A percentile compares a stretch with the other conserved stretches of the same genome.
phyloP scores from a whole-genome alignment of 1,140 invertebrate species.

The Drosophila bifasciata region DNA sequence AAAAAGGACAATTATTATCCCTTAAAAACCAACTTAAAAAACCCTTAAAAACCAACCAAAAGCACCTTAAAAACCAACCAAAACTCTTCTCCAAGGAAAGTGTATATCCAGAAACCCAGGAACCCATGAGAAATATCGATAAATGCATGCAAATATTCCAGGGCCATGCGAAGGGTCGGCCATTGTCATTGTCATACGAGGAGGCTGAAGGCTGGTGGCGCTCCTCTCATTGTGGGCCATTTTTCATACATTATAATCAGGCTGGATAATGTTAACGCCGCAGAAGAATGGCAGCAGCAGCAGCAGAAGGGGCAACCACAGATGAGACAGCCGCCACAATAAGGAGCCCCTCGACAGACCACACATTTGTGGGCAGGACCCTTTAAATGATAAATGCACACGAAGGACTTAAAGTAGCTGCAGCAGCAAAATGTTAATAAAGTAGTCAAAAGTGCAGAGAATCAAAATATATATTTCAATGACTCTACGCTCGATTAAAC shows the following conservation, averaged over 20 bases:
- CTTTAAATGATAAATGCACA: too few relatives aligned
- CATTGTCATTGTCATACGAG: slow-evolving; percentile 36
- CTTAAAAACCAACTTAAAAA: not conserved
- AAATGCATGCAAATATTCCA: slow-evolving; percentile 68
- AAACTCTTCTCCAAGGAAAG: not conserved
- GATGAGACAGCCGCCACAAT: slow-evolving; percentile 9
- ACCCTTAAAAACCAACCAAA: not conserved
- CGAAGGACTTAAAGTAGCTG: slow-evolving; percentile 15
- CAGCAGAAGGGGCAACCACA: too few relatives aligned
- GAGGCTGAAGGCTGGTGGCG: slow-evolving; percentile 3
- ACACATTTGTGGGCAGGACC: not conserved
- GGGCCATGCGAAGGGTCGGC: slow-evolving; percentile 1
- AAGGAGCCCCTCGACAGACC: not conserved
- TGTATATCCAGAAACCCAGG: slow-evolving; percentile 3
- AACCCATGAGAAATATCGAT: slow-evolving; percentile 63
- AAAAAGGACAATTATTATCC: too few relatives aligned
- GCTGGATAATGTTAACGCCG: slow-evolving; percentile 70
- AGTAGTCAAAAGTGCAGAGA: not conserved
- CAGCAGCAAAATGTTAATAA: not conserved
- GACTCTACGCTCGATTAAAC: not conserved
- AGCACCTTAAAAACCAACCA: too few relatives aligned
- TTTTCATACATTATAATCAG: slow-evolving; percentile 76
- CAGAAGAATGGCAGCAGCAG: slow-evolving; percentile 11
- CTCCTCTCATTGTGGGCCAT: slow-evolving; percentile 47
- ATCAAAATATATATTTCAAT: not conserved